Evolutionary conservation across 2,888 invertebrate genomes (phyloP).

Genomic region (Lamproptera curius): DNA sequence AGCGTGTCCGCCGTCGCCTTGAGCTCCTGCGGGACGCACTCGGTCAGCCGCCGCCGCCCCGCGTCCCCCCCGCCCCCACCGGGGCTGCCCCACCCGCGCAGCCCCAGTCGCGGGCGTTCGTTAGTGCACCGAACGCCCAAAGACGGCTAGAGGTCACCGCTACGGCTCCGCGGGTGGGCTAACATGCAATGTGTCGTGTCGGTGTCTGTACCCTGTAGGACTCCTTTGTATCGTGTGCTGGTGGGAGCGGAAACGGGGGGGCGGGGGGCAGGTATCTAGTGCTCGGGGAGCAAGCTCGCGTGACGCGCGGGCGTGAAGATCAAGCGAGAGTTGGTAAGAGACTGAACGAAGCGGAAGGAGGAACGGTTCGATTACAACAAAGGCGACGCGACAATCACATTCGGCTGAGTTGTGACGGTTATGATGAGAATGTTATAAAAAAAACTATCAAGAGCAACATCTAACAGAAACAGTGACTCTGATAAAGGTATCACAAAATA

Average conservation of each 20-base stretch:
- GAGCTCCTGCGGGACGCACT: slow-evolving; percentile 83
- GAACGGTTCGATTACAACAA: slow-evolving; percentile 49
- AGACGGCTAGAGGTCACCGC: slow-evolving; percentile 64
- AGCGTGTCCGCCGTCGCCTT: slow-evolving; percentile 90
- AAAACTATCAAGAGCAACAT: slow-evolving; percentile 71
- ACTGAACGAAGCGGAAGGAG: slow-evolving; percentile 60
- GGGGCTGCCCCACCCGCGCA: slow-evolving; percentile 49
- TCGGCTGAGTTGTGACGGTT: slow-evolving; percentile 64
- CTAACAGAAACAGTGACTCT: slow-evolving; percentile 75
- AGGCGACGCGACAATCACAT: slow-evolving; percentile 69
- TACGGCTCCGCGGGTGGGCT: slow-evolving; percentile 74
- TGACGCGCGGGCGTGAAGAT: slow-evolving; percentile 59
- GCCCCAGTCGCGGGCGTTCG: slow-evolving; percentile 57
- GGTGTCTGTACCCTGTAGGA: slow-evolving; percentile 62
- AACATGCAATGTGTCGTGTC: slow-evolving; percentile 71
- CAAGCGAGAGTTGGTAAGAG: slow-evolving; percentile 60
- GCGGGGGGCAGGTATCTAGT: slow-evolving; percentile 46
- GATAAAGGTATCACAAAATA: slow-evolving; percentile 78
- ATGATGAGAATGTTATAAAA: slow-evolving; percentile 67
- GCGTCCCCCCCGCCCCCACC: slow-evolving; percentile 34
- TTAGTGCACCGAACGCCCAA: slow-evolving; percentile 59
- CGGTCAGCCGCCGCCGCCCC: slow-evolving; percentile 58
- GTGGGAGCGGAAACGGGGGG: slow-evolving; percentile 50
- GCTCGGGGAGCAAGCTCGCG: slow-evolving; percentile 65
- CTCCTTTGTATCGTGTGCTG: slow-evolving; percentile 40